Conservation (phyloP, 92 coral and sea anemone genomes). For the Isaurus tuberculatus region DNA sequence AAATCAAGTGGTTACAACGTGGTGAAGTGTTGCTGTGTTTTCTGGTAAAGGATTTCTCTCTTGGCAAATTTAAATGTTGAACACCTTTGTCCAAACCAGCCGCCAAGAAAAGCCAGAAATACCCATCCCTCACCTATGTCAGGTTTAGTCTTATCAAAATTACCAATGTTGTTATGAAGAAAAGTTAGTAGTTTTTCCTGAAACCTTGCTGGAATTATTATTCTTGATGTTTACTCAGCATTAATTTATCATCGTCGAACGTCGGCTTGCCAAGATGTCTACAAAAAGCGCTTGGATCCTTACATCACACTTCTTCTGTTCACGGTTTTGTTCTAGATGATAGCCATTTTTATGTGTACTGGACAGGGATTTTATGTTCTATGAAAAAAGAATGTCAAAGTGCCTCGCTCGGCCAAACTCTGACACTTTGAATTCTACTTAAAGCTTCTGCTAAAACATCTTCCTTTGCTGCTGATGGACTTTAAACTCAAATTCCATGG, state of each 20-base stretch:
- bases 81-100: not conserved
- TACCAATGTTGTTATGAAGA: not conserved
- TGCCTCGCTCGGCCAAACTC: not conserved
- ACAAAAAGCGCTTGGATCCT: not conserved
- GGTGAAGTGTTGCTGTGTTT: not conserved
- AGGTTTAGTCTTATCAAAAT: not conserved
- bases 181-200: not conserved
- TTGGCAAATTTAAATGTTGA: not conserved
- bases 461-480: slow-evolving; percentile 51
- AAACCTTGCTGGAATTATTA: not conserved
- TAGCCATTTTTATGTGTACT: too few relatives aligned
- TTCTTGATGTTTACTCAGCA: not conserved
- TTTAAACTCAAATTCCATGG: slow-evolving; percentile 54
- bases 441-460: slow-evolving; percentile 58
- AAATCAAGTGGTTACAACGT: not conserved
- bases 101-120: not conserved
- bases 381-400: not conserved
- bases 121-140: not conserved
- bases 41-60: not conserved
- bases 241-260: not conserved
- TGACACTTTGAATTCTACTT: slow-evolving; percentile 44
- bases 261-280: not conserved
- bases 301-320: not conserved
- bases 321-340: too few relatives aligned
- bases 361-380: not conserved